Base-by-base conservation (phyloP, 2,888 invertebrate genomes). In the Apeira syringaria region DNA sequence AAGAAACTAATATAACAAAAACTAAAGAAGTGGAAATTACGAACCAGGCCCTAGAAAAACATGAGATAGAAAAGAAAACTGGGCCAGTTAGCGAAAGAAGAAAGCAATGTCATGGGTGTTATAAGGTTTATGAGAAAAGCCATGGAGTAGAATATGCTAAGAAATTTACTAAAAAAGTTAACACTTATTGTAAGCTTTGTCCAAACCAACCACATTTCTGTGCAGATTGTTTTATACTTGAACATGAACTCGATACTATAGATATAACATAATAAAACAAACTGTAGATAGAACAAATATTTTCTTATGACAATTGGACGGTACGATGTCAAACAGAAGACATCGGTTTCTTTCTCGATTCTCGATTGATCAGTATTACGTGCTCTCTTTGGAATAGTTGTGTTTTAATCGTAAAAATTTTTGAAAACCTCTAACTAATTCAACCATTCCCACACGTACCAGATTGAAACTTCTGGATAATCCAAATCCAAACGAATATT, bases 201-300 rank as follows among this genome's bases (percentile, higher is more conserved):
- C 52, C 54, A 2, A 47, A 52, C 10, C 37, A 52, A 29, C 52
- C 52, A 0, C 38, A 44, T 33, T 18, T 48, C 33, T 56, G 56
- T 11, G 22, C 5, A 2, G 37, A 48, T n/a, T 56, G 56, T 12
- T 56, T 51, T 17, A 43, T 50, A 31, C 11, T 34, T 3, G 35
- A 41, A n/a, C 55, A 55, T 12, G 34, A 32, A 8, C 11, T 30
- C 10, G 47, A 47, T 29, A 51, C 50, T 0, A 56, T 53, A 18
- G 33, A 34, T 13, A 51, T 53, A 1, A 43, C 37, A n/a, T n/a
- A n/a, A n/a, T n/a, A n/a, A n/a, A n/a, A n/a, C n/a, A n/a, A n/a
- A n/a, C n/a, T n/a, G n/a, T n/a, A n/a, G n/a, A n/a, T n/a, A n/a
- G n/a, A n/a, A n/a, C n/a, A n/a, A n/a, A n/a, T n/a, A n/a, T n/a